Evolutionary conservation across 2,888 invertebrate species (phyloP), one percentile per base, ranked within the genome.

Genomic region (Melieria omissa): DNA sequence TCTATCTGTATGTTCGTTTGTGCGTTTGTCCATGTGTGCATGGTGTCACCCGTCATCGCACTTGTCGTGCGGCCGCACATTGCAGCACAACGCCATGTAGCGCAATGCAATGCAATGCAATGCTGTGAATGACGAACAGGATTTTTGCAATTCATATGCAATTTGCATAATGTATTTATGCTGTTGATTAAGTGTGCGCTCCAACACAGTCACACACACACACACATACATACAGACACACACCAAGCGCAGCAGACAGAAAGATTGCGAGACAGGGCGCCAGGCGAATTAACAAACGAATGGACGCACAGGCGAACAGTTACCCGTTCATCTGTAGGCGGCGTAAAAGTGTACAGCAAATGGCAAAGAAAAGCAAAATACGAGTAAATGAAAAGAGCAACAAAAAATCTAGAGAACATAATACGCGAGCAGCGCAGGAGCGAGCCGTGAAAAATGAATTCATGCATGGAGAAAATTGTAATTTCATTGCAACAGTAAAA

Each of bases 141-240:
- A 70, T 65, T 74, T 72, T 72, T 73, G 52, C 66, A 75, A 74
- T 75, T 74, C 74, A 73, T 72, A 67, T 70, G 73, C 55, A 72
- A 73, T 73, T 75, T 73, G 69, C 69, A 77, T 77, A 74, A 75
- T 75, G 65, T 68, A 74, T 78, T 76, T 75, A 74, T 73, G 68
- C 62, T 71, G 74, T 75, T 78, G 74, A 76, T 76, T 75, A 73
- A 70, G 73, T 73, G 73, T 55, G 42, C 49, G 62, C 29, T 29
- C 29, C 29, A 29, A 29, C 29, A 29, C 29, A 29, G 29, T 29
- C 52, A 52, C 52, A 52, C 52, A 52, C 8, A 52, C 6, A 9
- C 52, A 52, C 9, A 14, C 29, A 52, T 45, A 16, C 45, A 46
- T 62, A 57, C 29, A 57, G 1, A 57, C 45, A 62, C 5, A 41